Conservation (phyloP, 2,797 vertebrate genomes). For the Chelmon rostratus region DNA sequence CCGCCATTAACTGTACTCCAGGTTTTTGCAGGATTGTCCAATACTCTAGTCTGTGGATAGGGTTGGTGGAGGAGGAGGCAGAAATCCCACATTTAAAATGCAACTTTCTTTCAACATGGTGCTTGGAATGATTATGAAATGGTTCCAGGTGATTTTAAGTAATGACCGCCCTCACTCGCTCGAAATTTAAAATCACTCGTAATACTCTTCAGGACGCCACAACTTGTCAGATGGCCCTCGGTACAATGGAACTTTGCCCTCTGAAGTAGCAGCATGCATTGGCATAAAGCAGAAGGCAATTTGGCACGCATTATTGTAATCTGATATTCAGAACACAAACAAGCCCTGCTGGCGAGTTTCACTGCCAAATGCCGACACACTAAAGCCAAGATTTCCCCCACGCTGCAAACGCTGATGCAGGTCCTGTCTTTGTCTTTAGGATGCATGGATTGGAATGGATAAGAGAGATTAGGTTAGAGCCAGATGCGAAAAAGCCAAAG, state of each 20-base stretch:
- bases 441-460: background rate
- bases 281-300: slow-evolving; percentile 67
- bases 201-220: slow-evolving; percentile 12
- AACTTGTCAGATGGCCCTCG: slow-evolving; percentile 60
- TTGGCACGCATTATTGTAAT: slow-evolving; percentile 73
- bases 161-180: background rate
- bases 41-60: too few species aligned
- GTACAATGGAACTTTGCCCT: slow-evolving; percentile 66
- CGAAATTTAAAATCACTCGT: background rate
- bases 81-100: background rate
- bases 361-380: slow-evolving; percentile 65
- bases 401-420: slow-evolving; percentile 38
- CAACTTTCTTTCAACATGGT: background rate
- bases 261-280: slow-evolving; percentile 69
- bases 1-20: too few species aligned
- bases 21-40: too few species aligned
- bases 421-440: slow-evolving; percentile 36
- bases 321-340: slow-evolving; percentile 80
- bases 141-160: background rate
- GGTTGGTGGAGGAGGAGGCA: too few species aligned
- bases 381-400: slow-evolving; percentile 55
- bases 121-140: background rate
- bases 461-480: slow-evolving; percentile 25
- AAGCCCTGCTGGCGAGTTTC: slow-evolving; percentile 69
- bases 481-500: slow-evolving; percentile 27